Evolutionary conservation across 2,888 invertebrate genomes (phyloP), one percentile per base, ranked within the genome.

Genomic region (Melieria omissa): DNA sequence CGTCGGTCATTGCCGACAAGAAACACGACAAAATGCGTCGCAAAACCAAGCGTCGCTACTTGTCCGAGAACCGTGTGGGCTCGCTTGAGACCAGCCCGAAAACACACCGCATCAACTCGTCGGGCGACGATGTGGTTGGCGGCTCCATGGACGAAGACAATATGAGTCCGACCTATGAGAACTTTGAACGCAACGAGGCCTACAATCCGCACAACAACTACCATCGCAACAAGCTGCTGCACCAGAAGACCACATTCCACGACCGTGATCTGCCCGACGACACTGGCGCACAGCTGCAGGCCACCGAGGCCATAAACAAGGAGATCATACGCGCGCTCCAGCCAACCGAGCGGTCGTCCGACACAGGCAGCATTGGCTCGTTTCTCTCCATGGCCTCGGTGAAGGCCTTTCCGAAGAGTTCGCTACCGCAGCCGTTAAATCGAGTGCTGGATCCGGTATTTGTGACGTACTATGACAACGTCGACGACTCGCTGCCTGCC

Each of bases 341-440:
- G 10, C 82, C 83, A 6, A 79, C 83, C 0, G 85, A 85, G 16
- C 85, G 82, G 55, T 85, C 85, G 8, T 85, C 86, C 2, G 86
- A 86, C 7, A 90, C 90, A 0, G 89, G 88, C 5, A 90, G 91
- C 4, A 90, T 95, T 0, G 93, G 93, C 62, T 95, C 95, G 0
- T 95, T 93, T 81, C 89, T 95, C 5, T 95, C 95, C 0, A 95
- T 95, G 95, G 94, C 94, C 41, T 94, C 95, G 3, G 92, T 95
- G 9, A 93, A 92, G 80, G 92, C 93, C n/a, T 95, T 95, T 81
- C 95, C 95, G 1, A 92, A 92, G 89, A 83, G 92, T 4, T 90
- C 90, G 77, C 90, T 93, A 71, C 93, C 93, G 4, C 94, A 95
- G 82, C 94, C 95, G 0, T 84, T 95, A 10, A 93, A 92, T 66